Conservation (phyloP, 2,113 vertebrate species). For the Tyto alba region DNA sequence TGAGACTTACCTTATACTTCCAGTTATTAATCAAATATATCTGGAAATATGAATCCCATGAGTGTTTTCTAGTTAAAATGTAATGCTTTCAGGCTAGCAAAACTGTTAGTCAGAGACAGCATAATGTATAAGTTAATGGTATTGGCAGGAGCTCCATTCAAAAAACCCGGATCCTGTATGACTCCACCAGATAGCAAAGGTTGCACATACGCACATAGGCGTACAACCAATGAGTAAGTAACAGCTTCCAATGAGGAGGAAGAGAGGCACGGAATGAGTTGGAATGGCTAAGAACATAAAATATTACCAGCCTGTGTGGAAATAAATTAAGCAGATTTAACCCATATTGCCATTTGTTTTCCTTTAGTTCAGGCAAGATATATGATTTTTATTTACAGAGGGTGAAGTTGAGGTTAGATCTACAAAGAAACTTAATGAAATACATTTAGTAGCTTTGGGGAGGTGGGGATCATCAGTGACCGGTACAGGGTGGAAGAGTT, state of each 20-base stretch:
- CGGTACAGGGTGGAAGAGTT: background rate
- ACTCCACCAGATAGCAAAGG: background rate
- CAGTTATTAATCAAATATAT: background rate
- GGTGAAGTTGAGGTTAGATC: background rate
- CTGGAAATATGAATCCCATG: background rate
- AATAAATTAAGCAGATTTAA: background rate
- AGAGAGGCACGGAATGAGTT: rapidly evolving
- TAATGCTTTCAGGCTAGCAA: background rate
- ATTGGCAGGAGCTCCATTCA: background rate
- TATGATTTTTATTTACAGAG: background rate
- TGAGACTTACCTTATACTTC: background rate
- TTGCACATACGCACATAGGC: background rate
- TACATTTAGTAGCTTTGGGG: background rate
- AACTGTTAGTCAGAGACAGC: background rate
- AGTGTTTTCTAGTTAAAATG: background rate
- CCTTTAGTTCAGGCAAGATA: background rate
- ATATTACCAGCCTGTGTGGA: background rate
- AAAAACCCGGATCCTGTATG: background rate
- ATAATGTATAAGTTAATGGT: background rate
- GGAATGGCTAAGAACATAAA: background rate
- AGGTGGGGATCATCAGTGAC: background rate
- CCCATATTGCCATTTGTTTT: background rate
- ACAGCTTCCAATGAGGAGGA: background rate
- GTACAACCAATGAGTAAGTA: background rate
- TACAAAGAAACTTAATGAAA: background rate